Percentiles rank a stretch among this genome's conserved stretches.
phyloP scores from a whole-genome alignment of 2,113 vertebrate genomes.

The Myodes glareolus region DNA sequence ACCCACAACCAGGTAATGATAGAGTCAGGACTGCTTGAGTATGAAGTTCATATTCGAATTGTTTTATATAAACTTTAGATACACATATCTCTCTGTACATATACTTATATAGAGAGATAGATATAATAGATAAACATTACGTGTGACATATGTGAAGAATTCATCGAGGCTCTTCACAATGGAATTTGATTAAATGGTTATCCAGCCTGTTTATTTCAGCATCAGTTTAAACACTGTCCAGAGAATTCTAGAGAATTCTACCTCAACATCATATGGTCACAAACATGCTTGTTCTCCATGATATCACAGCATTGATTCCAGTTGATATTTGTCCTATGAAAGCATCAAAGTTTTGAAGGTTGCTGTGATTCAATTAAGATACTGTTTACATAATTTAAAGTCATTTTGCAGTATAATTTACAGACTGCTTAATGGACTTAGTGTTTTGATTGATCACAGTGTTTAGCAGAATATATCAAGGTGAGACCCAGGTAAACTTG shows the following conservation, averaged over 20 bases:
- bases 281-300: not conserved
- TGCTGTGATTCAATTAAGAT: not conserved
- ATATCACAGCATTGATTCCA: not conserved
- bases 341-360: not conserved
- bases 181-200: constrained; percentile 6
- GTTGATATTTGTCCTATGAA: not conserved
- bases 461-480: not conserved
- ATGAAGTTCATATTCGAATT: not conserved
- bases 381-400: not conserved
- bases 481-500: not conserved
- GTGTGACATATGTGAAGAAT: not conserved
- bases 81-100: not conserved
- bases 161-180: not conserved
- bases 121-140: not conserved
- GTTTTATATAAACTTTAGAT: not conserved
- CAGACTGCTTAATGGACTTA: not conserved
- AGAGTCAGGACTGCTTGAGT: not conserved
- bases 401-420: not conserved
- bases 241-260: not conserved
- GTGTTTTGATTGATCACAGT: not conserved
- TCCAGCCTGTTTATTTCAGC: not conserved
- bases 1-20: not conserved
- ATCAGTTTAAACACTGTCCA: not conserved
- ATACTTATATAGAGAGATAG: not conserved
- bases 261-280: not conserved